Conservation (phyloP, 1,140 invertebrate genomes). For the Diabrotica undecimpunctata region DNA sequence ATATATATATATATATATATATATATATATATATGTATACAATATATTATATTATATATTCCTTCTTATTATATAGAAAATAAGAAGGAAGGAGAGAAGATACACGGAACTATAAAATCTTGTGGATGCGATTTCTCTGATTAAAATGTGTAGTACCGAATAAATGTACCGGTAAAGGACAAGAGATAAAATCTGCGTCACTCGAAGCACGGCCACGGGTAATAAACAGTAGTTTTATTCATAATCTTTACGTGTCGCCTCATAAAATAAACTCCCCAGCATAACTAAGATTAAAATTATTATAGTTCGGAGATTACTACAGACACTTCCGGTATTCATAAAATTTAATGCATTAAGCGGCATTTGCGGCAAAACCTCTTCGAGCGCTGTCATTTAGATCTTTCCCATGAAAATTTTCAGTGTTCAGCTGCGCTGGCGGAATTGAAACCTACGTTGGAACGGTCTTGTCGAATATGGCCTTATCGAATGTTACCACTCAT, state of each 20-base stretch:
- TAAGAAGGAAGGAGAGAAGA: too few relatives aligned
- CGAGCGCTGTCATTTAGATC: slow-evolving; percentile 1
- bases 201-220: too few relatives aligned
- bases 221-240: slow-evolving; percentile 3
- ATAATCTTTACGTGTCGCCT: background rate
- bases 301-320: slow-evolving; percentile 1
- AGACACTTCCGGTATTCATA: slow-evolving; percentile 2
- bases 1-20: too few relatives aligned
- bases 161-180: too few relatives aligned
- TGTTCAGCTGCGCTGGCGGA: background rate
- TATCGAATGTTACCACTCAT: background rate
- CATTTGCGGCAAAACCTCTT: background rate
- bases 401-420: background rate
- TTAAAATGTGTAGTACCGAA: too few relatives aligned
- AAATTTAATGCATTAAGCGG: background rate
- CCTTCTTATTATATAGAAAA: too few relatives aligned
- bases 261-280: background rate
- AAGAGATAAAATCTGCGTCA: too few relatives aligned
- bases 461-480: background rate
- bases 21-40: too few relatives aligned
- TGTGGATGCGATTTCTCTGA: too few relatives aligned
- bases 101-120: too few relatives aligned
- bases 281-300: slow-evolving; percentile 1
- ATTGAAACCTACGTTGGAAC: background rate
- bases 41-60: too few relatives aligned